These are phyloP conservation scores for Hyperoplus immaculatus DNA, from an alignment of 2,797 vertebrate species.

Conservation along the genomic window DNA sequence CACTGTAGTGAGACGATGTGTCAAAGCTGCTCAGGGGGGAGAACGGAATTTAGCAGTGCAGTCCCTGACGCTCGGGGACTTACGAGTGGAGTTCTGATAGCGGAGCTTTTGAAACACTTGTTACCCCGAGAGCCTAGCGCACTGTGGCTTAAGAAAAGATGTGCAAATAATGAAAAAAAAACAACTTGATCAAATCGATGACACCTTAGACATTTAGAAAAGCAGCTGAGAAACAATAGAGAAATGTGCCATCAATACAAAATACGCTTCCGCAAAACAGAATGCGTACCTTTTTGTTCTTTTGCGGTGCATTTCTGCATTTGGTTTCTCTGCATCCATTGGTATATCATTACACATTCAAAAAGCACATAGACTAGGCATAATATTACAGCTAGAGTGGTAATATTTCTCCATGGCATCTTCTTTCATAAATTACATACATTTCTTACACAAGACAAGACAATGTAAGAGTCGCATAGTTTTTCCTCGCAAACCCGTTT, in stretches of 20 bases:
- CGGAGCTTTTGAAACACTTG: background rate
- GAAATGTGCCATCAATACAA: no score
- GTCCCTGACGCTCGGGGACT: background rate
- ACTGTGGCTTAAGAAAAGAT: background rate
- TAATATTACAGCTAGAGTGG: background rate
- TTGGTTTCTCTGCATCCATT: background rate
- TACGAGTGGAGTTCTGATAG: slow-evolving; percentile 16
- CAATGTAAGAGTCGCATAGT: background rate
- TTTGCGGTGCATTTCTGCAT: background rate
- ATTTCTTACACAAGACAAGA: background rate
- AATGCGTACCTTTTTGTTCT: no score
- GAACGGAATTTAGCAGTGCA: background rate
- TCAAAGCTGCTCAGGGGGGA: slow-evolving; percentile 16
- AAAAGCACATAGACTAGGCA: background rate
- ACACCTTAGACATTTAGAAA: background rate
- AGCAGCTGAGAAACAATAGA: no score
- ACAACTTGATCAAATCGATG: background rate
- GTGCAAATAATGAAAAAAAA: background rate
- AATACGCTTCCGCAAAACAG: no score
- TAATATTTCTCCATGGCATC: background rate
- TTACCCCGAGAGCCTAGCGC: background rate
- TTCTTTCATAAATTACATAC: background rate
- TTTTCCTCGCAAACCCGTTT: background rate
- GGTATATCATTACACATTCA: background rate
- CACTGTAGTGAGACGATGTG: slow-evolving; percentile 7